Evolutionary conservation across 2,888 invertebrate genomes (phyloP).

Genomic region (Ornithoptera alexandrae): DNA sequence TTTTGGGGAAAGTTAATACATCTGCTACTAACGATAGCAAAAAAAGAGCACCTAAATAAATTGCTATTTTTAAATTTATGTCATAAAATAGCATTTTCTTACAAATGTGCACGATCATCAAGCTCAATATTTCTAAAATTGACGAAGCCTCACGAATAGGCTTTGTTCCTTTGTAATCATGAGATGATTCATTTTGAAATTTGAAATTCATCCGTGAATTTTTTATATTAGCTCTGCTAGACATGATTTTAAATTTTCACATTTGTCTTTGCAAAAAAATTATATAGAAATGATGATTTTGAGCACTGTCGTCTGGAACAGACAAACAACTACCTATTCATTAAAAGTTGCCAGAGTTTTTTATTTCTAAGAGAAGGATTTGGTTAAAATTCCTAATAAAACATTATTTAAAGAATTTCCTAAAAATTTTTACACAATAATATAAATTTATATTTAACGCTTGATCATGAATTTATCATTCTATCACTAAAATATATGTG

Average conservation of each 20-base stretch:
- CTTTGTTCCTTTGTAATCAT: constrained; percentile 83
- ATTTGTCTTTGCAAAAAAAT: constrained; percentile 9
- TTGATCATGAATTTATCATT: too few species aligned
- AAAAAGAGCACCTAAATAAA: constrained; percentile 91
- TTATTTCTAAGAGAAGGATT: too few species aligned
- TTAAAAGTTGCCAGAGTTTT: too few species aligned
- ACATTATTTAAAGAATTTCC: too few species aligned
- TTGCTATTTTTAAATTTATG: constrained; percentile 89
- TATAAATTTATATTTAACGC: too few species aligned
- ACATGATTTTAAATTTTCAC: constrained; percentile 50
- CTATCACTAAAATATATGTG: too few species aligned
- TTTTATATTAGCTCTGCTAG: constrained; percentile 61
- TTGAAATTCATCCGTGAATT: constrained; percentile 71
- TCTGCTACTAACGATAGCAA: constrained; percentile 92
- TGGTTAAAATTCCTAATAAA: too few species aligned
- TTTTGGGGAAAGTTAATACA: constrained; percentile 88
- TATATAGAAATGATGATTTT: neutral
- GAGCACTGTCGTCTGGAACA: neutral
- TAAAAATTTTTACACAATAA: too few species aligned
- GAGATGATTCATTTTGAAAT: constrained; percentile 65
- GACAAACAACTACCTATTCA: neutral
- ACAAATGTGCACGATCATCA: constrained; percentile 92
- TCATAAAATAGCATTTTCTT: constrained; percentile 93
- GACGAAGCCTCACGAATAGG: constrained; percentile 92
- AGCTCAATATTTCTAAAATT: constrained; percentile 87